Conservation (phyloP, 1,140 invertebrate genomes). For the Lepeophtheirus salmonis region DNA sequence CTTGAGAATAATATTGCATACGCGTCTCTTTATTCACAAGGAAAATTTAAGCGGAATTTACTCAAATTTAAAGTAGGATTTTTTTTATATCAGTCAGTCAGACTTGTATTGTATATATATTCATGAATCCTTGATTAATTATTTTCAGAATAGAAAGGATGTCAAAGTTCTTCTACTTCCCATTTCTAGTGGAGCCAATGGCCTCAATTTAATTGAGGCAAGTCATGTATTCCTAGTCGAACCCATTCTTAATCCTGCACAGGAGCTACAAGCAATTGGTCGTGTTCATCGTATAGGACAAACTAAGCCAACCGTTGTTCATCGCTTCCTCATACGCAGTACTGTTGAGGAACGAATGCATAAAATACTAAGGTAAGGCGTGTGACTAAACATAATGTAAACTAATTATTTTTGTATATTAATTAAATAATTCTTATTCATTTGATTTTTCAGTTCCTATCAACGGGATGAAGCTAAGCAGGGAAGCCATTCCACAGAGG, state of each 20-base stretch:
- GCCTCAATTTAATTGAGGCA: slow-evolving; percentile 57
- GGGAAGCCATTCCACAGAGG: background rate
- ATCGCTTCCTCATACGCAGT: slow-evolving; percentile 41
- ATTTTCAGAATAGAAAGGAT: slow-evolving; percentile 22
- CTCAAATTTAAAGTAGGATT: slow-evolving; percentile 35
- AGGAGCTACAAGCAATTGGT: slow-evolving; percentile 56
- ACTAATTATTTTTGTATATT: background rate
- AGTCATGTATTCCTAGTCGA: slow-evolving; percentile 56
- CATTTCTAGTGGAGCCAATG: slow-evolving; percentile 46
- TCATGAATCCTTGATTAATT: background rate
- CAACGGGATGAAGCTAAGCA: background rate
- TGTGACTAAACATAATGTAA: background rate
- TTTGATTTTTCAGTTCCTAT: background rate
- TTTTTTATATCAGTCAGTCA: slow-evolving; percentile 5
- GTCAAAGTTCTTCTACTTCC: slow-evolving; percentile 47
- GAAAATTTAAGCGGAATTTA: slow-evolving; percentile 33
- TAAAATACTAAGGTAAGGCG: slow-evolving; percentile 23
- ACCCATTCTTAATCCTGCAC: slow-evolving; percentile 48
- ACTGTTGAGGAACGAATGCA: slow-evolving; percentile 51
- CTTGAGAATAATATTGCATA: slow-evolving; percentile 38
- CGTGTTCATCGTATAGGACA: slow-evolving; percentile 59
- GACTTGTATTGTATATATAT: slow-evolving; percentile 1
- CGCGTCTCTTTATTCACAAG: slow-evolving; percentile 25
- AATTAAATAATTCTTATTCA: background rate
- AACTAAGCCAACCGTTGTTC: slow-evolving; percentile 34